Evolutionary conservation across 2,113 vertebrate species (phyloP).

Genomic region (Nothoprocta pentlandii): DNA sequence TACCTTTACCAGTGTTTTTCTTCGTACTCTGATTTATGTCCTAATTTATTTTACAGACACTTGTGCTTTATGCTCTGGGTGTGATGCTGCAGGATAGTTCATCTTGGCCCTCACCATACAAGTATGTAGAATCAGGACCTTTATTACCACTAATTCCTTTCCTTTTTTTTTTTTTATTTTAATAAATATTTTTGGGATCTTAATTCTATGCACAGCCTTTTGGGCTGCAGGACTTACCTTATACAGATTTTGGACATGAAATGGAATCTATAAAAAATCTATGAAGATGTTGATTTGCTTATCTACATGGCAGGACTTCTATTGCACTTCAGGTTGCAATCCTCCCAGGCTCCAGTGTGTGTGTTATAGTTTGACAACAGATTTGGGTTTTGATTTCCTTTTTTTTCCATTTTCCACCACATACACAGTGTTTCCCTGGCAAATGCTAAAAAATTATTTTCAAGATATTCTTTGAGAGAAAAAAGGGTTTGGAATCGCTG

Average conservation of each 20-base stretch:
- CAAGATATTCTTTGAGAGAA: neutral
- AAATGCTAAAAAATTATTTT: neutral
- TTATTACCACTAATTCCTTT: constrained; percentile 8
- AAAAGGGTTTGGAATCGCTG: neutral
- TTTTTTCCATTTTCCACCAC: neutral
- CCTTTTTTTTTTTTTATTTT: neutral
- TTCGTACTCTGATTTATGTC: neutral
- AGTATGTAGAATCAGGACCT: constrained; percentile 74
- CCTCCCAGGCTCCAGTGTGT: neutral
- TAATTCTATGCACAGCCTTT: neutral
- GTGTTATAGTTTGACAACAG: neutral
- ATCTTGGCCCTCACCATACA: constrained; percentile 90
- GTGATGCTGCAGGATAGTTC: constrained; percentile 91
- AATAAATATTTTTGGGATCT: neutral
- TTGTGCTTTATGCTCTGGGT: constrained; percentile 94
- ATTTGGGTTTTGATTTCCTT: neutral
- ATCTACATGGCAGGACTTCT: neutral
- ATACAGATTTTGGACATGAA: constrained; percentile 15
- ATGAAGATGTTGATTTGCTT: neutral
- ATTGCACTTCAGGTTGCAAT: neutral
- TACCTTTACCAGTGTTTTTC: neutral
- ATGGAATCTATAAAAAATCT: neutral
- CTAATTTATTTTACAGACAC: constrained; percentile 82
- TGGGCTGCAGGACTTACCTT: neutral
- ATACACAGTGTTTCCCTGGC: neutral